phyloP scores from a whole-genome alignment of 2,888 invertebrate genomes.

The Noctua janthina region DNA sequence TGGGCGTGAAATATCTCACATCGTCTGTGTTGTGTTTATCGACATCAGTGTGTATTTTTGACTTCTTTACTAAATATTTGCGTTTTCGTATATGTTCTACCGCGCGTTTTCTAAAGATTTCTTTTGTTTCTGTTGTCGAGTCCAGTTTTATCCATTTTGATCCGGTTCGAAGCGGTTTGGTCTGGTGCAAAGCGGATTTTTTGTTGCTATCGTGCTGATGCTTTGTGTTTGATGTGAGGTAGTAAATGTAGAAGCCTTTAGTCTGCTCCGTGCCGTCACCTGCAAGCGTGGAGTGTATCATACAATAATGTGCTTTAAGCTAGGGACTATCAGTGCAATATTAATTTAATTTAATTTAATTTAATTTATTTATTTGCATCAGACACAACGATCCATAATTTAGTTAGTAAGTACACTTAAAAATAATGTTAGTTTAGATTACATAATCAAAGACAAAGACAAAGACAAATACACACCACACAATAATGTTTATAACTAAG shows the following conservation, averaged over 20 bases:
- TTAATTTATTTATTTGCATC: too few relatives aligned
- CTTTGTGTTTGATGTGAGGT: conserved; percentile 61
- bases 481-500: too few relatives aligned
- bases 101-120: not conserved
- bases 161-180: conserved; percentile 9
- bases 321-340: conserved; percentile 47
- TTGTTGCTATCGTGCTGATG: conserved; percentile 25
- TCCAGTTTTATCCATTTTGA: conserved; percentile 5
- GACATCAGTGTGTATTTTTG: conserved; percentile 15
- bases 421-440: too few relatives aligned
- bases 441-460: too few relatives aligned
- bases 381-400: too few relatives aligned
- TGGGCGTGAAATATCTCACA: not conserved
- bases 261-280: conserved; percentile 72
- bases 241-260: conserved; percentile 72
- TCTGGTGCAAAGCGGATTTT: conserved; percentile 29
- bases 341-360: not conserved
- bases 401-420: too few relatives aligned
- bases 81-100: not conserved
- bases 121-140: not conserved
- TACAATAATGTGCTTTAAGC: conserved; percentile 59
- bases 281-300: conserved; percentile 70
- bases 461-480: too few relatives aligned
- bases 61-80: conserved; percentile 33
- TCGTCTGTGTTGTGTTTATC: not conserved